A percentile compares a stretch with the other conserved stretches of the same genome.
Conservation (phyloP, 2,797 vertebrate genomes). For the Pelochelys cantorii region DNA sequence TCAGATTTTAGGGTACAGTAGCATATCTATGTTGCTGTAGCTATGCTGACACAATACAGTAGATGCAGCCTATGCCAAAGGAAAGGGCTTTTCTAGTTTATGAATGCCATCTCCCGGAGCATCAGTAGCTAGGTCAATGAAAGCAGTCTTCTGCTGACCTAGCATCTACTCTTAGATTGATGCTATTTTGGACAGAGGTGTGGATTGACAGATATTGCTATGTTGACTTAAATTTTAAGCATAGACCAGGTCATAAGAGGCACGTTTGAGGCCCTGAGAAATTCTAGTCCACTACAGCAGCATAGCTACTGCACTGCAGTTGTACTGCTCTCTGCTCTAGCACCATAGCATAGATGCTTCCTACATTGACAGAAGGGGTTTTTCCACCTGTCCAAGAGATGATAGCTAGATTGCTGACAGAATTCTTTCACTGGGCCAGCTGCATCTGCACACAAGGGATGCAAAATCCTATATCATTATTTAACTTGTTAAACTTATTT, state of each 20-base stretch:
- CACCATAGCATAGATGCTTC: neutral
- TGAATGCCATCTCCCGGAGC: neutral
- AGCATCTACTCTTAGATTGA: neutral
- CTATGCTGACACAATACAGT: neutral
- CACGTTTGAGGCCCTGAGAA: neutral
- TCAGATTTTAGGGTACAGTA: neutral
- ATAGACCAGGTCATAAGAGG: neutral
- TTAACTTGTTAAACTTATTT: too few relatives aligned
- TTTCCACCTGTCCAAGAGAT: neutral
- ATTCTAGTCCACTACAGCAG: accelerated
- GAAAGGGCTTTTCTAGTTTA: neutral
- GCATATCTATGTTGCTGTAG: neutral
- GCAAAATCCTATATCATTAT: neutral
- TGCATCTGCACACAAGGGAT: neutral
- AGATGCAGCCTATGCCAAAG: neutral
- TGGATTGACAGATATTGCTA: neutral
- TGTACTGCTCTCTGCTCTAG: too few relatives aligned
- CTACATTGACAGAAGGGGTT: neutral
- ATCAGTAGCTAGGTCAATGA: neutral
- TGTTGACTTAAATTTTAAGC: neutral
- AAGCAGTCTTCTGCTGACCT: neutral
- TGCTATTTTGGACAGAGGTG: neutral
- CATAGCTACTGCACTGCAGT: neutral
- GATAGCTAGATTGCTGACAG: neutral
- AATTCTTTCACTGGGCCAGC: neutral